Evolutionary conservation across 2,113 vertebrate genomes (phyloP).

Genomic region (Mugil cephalus): DNA sequence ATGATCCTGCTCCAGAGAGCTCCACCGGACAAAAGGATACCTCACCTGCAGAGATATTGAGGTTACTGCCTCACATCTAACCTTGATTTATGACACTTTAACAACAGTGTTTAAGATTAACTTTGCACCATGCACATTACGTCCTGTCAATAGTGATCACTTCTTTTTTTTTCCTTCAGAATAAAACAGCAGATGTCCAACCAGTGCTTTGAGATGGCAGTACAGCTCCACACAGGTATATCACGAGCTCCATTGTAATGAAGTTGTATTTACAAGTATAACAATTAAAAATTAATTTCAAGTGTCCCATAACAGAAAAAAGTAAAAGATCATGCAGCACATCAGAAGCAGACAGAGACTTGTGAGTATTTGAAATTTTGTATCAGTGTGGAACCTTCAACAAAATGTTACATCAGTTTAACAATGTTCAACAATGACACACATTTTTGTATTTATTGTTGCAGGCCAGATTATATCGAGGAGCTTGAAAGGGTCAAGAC

Average conservation of each 20-base stretch:
- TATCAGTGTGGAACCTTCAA: not conserved
- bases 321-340: conserved; percentile 64
- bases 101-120: not conserved
- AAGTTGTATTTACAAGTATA: not conserved
- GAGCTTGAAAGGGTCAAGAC: conserved; percentile 78
- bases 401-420: not conserved
- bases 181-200: conserved; percentile 84
- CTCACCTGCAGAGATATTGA: conserved; percentile 73
- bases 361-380: conserved; percentile 71
- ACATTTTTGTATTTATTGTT: conserved; percentile 7
- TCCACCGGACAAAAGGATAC: conserved; percentile 34
- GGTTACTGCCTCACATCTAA: conserved; percentile 54
- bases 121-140: not conserved
- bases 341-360: conserved; percentile 71
- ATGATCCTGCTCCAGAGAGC: conserved; percentile 33
- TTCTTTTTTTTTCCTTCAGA: conserved; percentile 72
- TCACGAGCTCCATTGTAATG: not conserved
- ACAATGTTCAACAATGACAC: not conserved
- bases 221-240: conserved; percentile 78
- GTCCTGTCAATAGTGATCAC: not conserved
- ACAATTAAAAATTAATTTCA: conserved; percentile 8
- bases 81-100: not conserved
- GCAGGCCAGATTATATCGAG: conserved; percentile 76
- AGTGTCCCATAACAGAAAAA: conserved; percentile 60
- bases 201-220: conserved; percentile 85